These are phyloP conservation scores for Lathamus discolor DNA, from an alignment of 2,113 vertebrate genomes.

Conservation along the genomic window DNA sequence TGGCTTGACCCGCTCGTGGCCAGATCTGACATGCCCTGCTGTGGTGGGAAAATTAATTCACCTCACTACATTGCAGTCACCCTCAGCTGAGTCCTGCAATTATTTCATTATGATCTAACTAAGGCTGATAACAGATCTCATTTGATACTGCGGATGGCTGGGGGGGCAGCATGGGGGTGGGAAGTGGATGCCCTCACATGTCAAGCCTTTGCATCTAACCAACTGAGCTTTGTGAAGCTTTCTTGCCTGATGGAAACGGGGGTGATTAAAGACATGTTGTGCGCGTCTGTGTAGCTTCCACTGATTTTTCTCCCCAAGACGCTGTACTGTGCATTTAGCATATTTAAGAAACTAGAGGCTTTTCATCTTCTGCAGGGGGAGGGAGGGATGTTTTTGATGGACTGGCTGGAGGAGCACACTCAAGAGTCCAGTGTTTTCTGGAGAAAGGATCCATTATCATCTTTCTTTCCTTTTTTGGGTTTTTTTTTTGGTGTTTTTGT, in stretches of 20 bases:
- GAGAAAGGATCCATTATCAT: constrained; percentile 50
- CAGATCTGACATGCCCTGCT: constrained; percentile 58
- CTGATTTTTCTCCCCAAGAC: constrained; percentile 33
- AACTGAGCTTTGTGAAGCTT: background rate
- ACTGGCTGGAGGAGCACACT: constrained; percentile 42
- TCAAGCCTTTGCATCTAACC: constrained; percentile 51
- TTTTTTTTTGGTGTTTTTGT: background rate
- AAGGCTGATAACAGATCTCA: constrained; percentile 61
- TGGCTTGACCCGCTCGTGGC: constrained; percentile 56
- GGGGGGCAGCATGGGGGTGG: background rate
- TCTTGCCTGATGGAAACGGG: constrained; percentile 35
- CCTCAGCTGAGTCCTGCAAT: constrained; percentile 60
- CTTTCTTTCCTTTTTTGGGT: background rate
- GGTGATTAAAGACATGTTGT: constrained; percentile 67
- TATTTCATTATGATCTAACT: constrained; percentile 69
- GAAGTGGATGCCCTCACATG: constrained; percentile 38
- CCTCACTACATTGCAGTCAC: constrained; percentile 53
- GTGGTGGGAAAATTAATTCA: constrained; percentile 64
- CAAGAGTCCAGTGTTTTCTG: constrained; percentile 57
- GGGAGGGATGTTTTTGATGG: constrained; percentile 13
- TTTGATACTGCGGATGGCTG: constrained; percentile 13
- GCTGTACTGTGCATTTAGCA: constrained; percentile 32
- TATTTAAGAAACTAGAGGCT: constrained; percentile 57
- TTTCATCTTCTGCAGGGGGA: background rate
- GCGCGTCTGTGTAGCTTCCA: constrained; percentile 28